Evolutionary conservation across 2,888 invertebrate genomes (phyloP), one percentile per base, ranked within the genome.

Genomic region (Pristionchus exspectatus): DNA sequence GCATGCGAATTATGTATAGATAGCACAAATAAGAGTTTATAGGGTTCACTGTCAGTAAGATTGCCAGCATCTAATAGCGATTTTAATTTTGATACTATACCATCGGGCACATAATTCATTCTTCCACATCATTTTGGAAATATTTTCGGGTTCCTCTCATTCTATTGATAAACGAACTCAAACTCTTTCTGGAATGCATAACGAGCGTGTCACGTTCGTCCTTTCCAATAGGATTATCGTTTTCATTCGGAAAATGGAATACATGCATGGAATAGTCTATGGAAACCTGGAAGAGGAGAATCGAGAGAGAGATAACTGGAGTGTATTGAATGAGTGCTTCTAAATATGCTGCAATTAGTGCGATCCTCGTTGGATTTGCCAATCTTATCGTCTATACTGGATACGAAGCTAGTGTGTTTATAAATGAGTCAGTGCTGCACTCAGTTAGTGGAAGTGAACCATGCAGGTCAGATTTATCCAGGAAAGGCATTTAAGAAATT

Each of bases 351-450:
- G 38, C 38, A 9, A 14, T 74, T 16, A 38, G 74, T 38, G 74
- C 74, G 18, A 24, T 74, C 2, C 74, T 74, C 38, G 30, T 30
- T 74, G 74, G 74, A 16, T 16, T 74, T 2, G 74, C 33, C 18
- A 85, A 85, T 38, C 38, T 85, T 33, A 10, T 85, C 10, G 33
- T 85, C 9, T 85, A 50, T 18, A 59, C 59, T 33, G 85, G 85
- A 14, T 85, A 85, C 63, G 85, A 85, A 14, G 33, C 59, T 16
- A 74, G 38, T 38, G 74, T 74, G 2, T 74, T 74, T 33, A 74
- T 74, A 33, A 12, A 10, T 14, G 74, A 74, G 38, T 74, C 74
- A 5, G 74, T 38, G 16, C 33, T 74, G 10, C 74, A 74, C 21
- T 74, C 74, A 14, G 74, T 74, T 16, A 74, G 24, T 18, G 74